Evolutionary conservation across 2,113 vertebrate genomes (phyloP).

Genomic region (Perccottus glenii): DNA sequence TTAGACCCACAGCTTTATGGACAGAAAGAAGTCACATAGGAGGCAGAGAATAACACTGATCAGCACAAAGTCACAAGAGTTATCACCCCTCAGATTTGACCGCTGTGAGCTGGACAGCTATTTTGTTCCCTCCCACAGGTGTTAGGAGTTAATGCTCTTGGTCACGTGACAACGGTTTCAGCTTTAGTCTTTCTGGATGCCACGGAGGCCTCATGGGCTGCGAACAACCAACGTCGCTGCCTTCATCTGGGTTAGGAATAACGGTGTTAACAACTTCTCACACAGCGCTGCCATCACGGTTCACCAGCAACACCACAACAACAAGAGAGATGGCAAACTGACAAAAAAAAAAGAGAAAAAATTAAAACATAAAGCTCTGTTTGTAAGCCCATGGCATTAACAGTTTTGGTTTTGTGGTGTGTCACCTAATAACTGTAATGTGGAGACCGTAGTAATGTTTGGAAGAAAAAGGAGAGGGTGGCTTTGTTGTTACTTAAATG

Average conservation of each 20-base stretch:
- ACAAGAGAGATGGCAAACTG: constrained; percentile 18
- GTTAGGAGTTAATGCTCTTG: constrained; percentile 60
- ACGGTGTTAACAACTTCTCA: constrained; percentile 71
- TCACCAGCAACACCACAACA: constrained; percentile 36
- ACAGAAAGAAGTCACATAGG: constrained; percentile 41
- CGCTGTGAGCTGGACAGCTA: constrained; percentile 34
- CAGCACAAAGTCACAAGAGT: constrained; percentile 68
- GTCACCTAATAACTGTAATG: constrained; percentile 16
- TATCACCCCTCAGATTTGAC: constrained; percentile 63
- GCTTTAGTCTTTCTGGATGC: constrained; percentile 55
- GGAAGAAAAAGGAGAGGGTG: background rate
- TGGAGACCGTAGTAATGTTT: background rate
- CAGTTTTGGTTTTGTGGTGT: constrained; percentile 10
- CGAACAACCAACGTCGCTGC: constrained; percentile 51
- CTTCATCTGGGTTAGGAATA: constrained; percentile 72
- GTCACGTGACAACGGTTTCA: constrained; percentile 55
- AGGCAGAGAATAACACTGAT: constrained; percentile 53
- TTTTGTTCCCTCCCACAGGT: constrained; percentile 69
- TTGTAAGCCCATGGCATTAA: constrained; percentile 19
- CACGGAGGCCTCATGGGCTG: constrained; percentile 47
- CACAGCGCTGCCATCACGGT: constrained; percentile 37
- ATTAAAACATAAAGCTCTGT: constrained; percentile 10
- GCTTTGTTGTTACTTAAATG: background rate
- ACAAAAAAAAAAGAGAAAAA: constrained; percentile 15
- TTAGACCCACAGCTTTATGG: background rate